Percentiles rank a stretch among this genome's conserved stretches.
Conservation (phyloP, 2,888 invertebrate genomes). For the Mythimna impura region DNA sequence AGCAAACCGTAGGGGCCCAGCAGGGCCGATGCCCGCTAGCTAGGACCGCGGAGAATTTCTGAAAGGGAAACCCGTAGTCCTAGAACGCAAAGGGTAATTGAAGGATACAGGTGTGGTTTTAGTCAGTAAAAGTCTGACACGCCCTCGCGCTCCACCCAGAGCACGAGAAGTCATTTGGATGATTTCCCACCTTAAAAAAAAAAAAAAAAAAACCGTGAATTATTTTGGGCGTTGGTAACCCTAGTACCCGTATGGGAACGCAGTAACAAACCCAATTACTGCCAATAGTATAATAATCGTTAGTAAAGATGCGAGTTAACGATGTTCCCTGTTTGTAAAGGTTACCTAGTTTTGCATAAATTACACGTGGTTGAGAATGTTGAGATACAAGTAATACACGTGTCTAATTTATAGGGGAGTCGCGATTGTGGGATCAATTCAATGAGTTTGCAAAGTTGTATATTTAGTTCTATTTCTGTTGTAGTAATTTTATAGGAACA, state of each 20-base stretch:
- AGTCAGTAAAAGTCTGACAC: no score
- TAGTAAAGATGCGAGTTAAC: constrained; percentile 71
- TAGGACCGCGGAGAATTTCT: no score
- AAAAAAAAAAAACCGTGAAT: no score
- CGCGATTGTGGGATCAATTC: constrained; percentile 46
- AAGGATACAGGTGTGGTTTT: no score
- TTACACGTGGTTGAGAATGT: constrained; percentile 49
- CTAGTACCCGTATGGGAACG: constrained; percentile 12
- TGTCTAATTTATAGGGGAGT: constrained; percentile 46
- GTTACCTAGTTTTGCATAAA: constrained; percentile 69
- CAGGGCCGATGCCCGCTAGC: no score
- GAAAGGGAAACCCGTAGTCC: no score
- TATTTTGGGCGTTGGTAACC: constrained; percentile 36
- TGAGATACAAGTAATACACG: constrained; percentile 31
- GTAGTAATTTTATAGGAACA: neutral
- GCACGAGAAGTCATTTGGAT: no score
- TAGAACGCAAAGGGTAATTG: no score
- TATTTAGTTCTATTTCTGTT: neutral
- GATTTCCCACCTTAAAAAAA: no score
- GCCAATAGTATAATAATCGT: constrained; percentile 66
- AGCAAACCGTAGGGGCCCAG: no score
- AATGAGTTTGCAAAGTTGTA: neutral
- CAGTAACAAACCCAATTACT: constrained; percentile 71
- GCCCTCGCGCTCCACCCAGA: no score
- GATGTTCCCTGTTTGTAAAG: constrained; percentile 64